A percentile compares a stretch with the other conserved stretches of the same genome.
Evolutionary conservation across 2,888 invertebrate genomes (phyloP).

Genomic region (Amblyteles armatorius): DNA sequence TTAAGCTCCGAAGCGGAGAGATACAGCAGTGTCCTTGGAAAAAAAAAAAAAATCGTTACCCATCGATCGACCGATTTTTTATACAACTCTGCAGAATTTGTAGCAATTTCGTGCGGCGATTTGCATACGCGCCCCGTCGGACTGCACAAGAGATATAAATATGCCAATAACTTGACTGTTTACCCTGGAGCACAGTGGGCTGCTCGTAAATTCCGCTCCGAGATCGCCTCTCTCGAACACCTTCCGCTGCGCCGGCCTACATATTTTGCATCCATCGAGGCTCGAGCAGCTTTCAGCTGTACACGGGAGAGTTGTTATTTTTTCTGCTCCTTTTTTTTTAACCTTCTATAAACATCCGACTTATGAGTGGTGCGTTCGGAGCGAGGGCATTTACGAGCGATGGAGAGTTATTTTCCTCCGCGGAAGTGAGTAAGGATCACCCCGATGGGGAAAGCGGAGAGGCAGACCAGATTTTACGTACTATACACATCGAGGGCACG

Average conservation of each 20-base stretch:
- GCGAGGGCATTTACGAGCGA: constrained; percentile 4
- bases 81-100: not conserved
- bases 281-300: constrained; percentile 6
- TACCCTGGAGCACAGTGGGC: not conserved
- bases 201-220: constrained; percentile 21
- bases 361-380: constrained; percentile 17
- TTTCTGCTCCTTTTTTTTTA: constrained; percentile 7
- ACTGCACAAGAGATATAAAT: not conserved
- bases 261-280: constrained; percentile 17
- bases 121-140: not conserved
- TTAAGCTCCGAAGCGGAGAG: not conserved
- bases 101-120: not conserved
- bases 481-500: constrained; percentile 26
- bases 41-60: not conserved
- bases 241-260: not conserved
- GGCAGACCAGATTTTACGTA: constrained; percentile 4
- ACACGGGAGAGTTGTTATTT: not conserved
- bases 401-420: constrained; percentile 1
- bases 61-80: not conserved
- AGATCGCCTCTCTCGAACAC: constrained; percentile 1
- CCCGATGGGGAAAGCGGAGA: constrained; percentile 1
- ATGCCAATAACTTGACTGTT: constrained; percentile 12
- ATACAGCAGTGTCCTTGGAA: not conserved
- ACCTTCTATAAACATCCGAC: constrained; percentile 26
- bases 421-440: not conserved